phyloP scores from a whole-genome alignment of 2,113 vertebrate species.

The Spilogale gracilis region DNA sequence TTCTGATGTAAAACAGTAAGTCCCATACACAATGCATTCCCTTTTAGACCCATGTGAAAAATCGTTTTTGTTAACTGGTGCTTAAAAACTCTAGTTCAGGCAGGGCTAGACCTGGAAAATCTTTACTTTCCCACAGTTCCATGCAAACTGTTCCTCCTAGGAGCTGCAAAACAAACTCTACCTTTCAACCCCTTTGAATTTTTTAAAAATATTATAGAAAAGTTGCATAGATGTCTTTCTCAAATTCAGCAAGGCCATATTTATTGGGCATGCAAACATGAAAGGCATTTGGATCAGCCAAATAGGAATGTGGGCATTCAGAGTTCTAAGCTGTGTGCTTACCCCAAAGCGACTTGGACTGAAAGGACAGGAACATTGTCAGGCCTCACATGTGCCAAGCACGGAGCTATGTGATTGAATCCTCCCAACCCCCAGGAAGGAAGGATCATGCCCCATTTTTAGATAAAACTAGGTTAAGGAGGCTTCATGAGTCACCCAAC shows the following conservation, averaged over 20 bases:
- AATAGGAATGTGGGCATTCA: fast-evolving
- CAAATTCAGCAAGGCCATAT: neutral
- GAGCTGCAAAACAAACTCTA: conserved; percentile 21
- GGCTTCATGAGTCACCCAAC: fast-evolving
- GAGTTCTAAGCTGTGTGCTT: neutral
- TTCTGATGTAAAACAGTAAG: conserved; percentile 66
- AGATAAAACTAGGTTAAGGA: neutral
- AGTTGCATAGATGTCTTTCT: neutral
- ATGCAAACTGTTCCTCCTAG: conserved; percentile 64
- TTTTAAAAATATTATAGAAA: conserved; percentile 20
- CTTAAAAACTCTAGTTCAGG: conserved; percentile 53
- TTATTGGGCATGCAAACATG: fast-evolving
- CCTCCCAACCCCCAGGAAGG: no score
- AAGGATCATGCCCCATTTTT: neutral
- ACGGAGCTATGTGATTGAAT: fast-evolving
- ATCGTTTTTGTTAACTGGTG: conserved; percentile 70
- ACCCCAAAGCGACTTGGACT: fast-evolving
- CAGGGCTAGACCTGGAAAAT: conserved; percentile 21
- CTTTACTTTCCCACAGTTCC: conserved; percentile 36
- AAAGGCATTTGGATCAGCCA: neutral
- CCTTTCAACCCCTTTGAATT: conserved; percentile 42
- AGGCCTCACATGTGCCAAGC: neutral
- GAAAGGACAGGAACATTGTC: fast-evolving
- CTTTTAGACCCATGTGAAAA: conserved; percentile 60
- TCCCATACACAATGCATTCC: conserved; percentile 64